Evolutionary conservation across 1,140 invertebrate genomes (phyloP).

Genomic region (Brachionus asplanchnoidis): DNA sequence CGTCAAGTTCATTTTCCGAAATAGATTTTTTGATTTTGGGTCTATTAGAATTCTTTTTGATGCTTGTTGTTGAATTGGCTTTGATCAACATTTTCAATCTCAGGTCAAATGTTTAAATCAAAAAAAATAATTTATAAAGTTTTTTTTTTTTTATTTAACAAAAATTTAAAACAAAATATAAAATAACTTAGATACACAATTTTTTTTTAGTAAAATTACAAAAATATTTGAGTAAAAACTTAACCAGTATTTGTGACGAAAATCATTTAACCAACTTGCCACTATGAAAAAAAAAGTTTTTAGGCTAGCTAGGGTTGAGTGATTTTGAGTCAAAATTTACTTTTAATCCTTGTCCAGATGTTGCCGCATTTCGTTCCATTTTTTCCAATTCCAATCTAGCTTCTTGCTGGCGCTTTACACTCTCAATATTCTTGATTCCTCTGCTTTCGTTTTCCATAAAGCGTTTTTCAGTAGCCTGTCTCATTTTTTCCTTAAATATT

Average conservation of each 20-base stretch:
- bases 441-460: neutral
- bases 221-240: neutral
- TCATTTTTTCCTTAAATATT: constrained; percentile 5
- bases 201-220: neutral
- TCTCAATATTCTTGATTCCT: constrained; percentile 36
- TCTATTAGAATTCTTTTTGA: neutral
- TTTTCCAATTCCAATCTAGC: constrained; percentile 10
- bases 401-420: constrained; percentile 7
- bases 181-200: constrained; percentile 18
- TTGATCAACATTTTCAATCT: neutral
- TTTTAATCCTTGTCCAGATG: neutral
- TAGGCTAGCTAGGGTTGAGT: neutral
- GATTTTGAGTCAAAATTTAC: neutral
- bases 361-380: neutral
- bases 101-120: neutral
- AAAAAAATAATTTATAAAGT: neutral
- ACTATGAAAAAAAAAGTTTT: neutral
- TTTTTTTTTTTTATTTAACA: neutral
- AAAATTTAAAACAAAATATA: neutral
- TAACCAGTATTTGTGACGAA: neutral
- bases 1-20: neutral
- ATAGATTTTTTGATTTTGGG: neutral
- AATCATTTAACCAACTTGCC: constrained; percentile 18
- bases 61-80: neutral
- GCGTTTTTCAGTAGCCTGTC: constrained; percentile 7